Percentiles rank a stretch among this genome's conserved stretches.
phyloP scores from a whole-genome alignment of 2,888 invertebrate genomes.

The Nemurella pictetii region DNA sequence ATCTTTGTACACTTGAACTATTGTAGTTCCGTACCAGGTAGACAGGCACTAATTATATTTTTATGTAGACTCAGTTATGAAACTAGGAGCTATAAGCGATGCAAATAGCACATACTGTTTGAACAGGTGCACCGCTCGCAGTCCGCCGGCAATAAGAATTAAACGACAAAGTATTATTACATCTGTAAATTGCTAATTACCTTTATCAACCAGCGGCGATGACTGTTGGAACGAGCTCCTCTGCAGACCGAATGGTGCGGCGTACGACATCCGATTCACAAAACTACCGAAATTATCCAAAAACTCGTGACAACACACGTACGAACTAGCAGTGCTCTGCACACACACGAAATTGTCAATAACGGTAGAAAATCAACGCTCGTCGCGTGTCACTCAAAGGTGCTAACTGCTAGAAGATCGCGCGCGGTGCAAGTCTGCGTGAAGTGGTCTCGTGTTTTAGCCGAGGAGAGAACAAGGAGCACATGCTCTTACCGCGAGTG shows the following conservation, averaged over 20 bases:
- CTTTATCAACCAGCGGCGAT: neutral
- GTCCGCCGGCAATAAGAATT: neutral
- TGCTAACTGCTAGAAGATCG: too few relatives aligned
- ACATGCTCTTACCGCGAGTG: neutral
- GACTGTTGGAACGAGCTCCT: neutral
- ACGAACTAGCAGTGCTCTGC: too few relatives aligned
- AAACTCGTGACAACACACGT: too few relatives aligned
- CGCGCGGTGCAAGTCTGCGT: neutral
- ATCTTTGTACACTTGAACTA: neutral
- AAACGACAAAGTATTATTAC: neutral
- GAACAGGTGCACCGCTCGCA: neutral
- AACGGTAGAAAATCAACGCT: neutral
- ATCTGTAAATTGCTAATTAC: neutral
- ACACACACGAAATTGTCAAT: neutral
- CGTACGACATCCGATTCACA: constrained; percentile 6
- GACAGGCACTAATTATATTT: neutral
- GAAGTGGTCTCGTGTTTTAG: neutral
- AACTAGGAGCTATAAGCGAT: neutral
- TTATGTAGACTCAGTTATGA: neutral
- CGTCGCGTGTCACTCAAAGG: neutral
- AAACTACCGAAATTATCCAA: neutral
- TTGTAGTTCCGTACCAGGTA: neutral
- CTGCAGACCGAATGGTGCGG: neutral
- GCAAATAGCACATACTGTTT: neutral
- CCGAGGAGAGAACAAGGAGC: neutral